These are phyloP conservation scores for Sternarchorhynchus goeldii DNA, from an alignment of 2,797 vertebrate genomes.

Conservation along the genomic window DNA sequence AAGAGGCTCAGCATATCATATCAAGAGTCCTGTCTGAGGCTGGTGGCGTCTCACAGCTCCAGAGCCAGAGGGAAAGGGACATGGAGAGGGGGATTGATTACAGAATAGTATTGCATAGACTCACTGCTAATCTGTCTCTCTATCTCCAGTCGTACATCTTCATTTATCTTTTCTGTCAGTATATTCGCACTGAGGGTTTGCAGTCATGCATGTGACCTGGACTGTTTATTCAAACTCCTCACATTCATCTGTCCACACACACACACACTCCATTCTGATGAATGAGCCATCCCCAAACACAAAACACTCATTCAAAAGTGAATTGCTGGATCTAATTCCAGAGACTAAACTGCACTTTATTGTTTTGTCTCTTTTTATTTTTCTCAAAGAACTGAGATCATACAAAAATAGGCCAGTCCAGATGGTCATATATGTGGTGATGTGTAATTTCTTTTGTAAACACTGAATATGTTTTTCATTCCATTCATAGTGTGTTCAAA, in stretches of 20 bases:
- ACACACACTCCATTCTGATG: not conserved
- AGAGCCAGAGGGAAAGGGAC: conserved; percentile 26
- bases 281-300: not conserved
- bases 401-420: not conserved
- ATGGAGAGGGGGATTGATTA: conserved; percentile 76
- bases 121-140: conserved; percentile 74
- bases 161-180: conserved; percentile 74
- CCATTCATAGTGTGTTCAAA: not conserved
- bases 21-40: conserved; percentile 43
- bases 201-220: conserved; percentile 57
- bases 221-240: conserved; percentile 58
- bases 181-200: conserved; percentile 52
- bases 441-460: not conserved
- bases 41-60: conserved; percentile 47
- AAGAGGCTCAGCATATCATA: conserved; percentile 13
- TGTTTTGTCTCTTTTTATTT: not conserved
- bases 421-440: no score
- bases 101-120: conserved; percentile 69
- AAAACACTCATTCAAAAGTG: not conserved
- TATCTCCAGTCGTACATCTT: conserved; percentile 75
- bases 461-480: not conserved
- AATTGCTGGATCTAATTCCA: not conserved
- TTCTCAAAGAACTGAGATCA: not conserved
- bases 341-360: not conserved
- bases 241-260: conserved; percentile 67